Evolutionary conservation across 2,888 invertebrate genomes (phyloP).

Genomic region (Pollenia labialis): DNA sequence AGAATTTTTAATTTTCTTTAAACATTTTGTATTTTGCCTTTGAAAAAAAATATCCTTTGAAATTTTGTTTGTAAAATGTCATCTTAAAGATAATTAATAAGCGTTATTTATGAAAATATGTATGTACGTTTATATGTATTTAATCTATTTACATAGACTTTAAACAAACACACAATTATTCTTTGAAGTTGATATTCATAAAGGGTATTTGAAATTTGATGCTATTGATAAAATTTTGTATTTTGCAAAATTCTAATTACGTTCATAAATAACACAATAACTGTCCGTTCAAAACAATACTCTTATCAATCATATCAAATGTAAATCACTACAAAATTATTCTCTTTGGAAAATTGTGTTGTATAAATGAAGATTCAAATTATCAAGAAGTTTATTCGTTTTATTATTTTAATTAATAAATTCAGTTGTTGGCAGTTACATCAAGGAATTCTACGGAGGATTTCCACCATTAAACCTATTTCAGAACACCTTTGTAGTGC

Average conservation of each 20-base stretch:
- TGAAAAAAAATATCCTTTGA: slow-evolving; percentile 54
- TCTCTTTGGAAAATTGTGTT: neutral
- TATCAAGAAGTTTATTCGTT: no score
- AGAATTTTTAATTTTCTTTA: slow-evolving; percentile 45
- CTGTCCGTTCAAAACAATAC: slow-evolving; percentile 81
- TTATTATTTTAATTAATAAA: no score
- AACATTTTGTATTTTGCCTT: slow-evolving; percentile 16
- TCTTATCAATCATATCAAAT: slow-evolving; percentile 81
- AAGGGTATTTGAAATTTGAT: slow-evolving; percentile 57
- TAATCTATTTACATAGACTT: slow-evolving; percentile 78
- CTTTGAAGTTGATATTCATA: slow-evolving; percentile 26
- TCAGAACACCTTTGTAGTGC: no score
- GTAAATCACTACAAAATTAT: slow-evolving; percentile 14
- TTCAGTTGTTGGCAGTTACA: no score
- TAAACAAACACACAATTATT: slow-evolving; percentile 6
- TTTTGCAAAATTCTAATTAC: slow-evolving; percentile 45
- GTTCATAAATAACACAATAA: slow-evolving; percentile 62
- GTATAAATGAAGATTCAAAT: neutral
- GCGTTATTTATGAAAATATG: slow-evolving; percentile 81
- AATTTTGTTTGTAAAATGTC: slow-evolving; percentile 76
- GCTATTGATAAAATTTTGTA: slow-evolving; percentile 48
- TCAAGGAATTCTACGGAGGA: no score
- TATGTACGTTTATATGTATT: slow-evolving; percentile 59
- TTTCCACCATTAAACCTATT: no score
- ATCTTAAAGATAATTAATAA: slow-evolving; percentile 81